phyloP scores from a whole-genome alignment of 2,888 invertebrate species.

The Exocentrus adspersus region DNA sequence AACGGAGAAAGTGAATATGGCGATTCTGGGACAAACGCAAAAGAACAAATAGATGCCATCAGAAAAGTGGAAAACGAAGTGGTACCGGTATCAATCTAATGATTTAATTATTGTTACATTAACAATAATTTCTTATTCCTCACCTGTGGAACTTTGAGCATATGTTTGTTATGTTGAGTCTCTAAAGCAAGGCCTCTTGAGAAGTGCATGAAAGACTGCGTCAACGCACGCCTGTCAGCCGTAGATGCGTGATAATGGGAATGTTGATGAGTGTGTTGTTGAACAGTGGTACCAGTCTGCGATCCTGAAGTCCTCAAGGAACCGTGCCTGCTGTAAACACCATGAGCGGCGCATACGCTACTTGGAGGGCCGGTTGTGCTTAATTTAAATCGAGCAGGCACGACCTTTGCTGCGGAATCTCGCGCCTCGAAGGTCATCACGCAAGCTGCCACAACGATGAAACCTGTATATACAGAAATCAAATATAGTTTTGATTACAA shows the following conservation, averaged over 20 bases:
- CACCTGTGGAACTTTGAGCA: slow-evolving; percentile 56
- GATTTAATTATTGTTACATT: too few species aligned
- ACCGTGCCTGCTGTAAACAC: slow-evolving; percentile 51
- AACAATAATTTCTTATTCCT: background rate
- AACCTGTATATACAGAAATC: slow-evolving; percentile 70
- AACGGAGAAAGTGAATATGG: too few species aligned
- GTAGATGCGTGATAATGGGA: slow-evolving; percentile 36
- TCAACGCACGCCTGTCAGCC: slow-evolving; percentile 59
- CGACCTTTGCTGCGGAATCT: slow-evolving; percentile 92
- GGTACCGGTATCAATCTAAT: too few species aligned
- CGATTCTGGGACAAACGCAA: too few species aligned
- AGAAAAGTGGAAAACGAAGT: too few species aligned
- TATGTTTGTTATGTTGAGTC: slow-evolving; percentile 50
- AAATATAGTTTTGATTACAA: too few species aligned
- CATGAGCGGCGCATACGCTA: slow-evolving; percentile 31
- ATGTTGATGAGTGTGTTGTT: slow-evolving; percentile 39
- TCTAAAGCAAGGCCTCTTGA: slow-evolving; percentile 63
- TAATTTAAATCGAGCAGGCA: slow-evolving; percentile 77
- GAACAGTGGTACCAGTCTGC: slow-evolving; percentile 52
- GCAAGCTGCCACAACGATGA: slow-evolving; percentile 95
- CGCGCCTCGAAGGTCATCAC: slow-evolving; percentile 99
- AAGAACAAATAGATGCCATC: too few species aligned
- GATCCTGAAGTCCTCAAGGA: slow-evolving; percentile 58
- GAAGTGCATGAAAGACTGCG: slow-evolving; percentile 66
- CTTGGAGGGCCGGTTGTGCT: slow-evolving; percentile 53